These are phyloP conservation scores for Pangasius macronema DNA, from an alignment of 2,797 vertebrate genomes.

Conservation along the genomic window DNA sequence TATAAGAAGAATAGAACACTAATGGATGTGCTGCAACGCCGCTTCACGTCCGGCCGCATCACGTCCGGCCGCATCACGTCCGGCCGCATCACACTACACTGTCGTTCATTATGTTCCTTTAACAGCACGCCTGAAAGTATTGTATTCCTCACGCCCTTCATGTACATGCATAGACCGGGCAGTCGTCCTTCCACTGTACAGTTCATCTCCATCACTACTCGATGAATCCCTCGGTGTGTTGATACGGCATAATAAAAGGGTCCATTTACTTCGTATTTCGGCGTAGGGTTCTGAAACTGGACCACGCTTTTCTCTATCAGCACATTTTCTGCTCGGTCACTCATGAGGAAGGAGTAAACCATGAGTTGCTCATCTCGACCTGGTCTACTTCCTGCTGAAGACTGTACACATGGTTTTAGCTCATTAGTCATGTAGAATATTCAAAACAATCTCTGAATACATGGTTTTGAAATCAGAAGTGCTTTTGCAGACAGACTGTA, in stretches of 20 bases:
- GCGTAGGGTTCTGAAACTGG: too few species aligned
- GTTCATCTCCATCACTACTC: not conserved
- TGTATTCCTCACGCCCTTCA: not conserved
- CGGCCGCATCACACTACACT: not conserved
- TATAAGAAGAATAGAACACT: not conserved
- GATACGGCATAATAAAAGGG: too few species aligned
- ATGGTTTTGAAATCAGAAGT: not conserved
- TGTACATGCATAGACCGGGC: too few species aligned
- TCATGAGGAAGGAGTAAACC: slow-evolving; percentile 6
- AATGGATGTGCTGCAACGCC: not conserved
- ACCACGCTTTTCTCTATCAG: not conserved
- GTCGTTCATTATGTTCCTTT: not conserved
- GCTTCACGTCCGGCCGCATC: not conserved
- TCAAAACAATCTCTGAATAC: not conserved
- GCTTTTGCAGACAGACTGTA: not conserved
- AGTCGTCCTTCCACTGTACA: not conserved
- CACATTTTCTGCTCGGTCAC: not conserved
- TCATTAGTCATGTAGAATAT: not conserved
- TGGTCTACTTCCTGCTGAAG: not conserved
- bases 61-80: too few species aligned
- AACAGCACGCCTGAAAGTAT: not conserved
- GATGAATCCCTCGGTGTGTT: too few species aligned
- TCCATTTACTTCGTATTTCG: too few species aligned
- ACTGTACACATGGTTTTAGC: not conserved
- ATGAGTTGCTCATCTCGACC: not conserved